Conservation (phyloP, 1,140 invertebrate species). For the Drosophila chauvacae region DNA sequence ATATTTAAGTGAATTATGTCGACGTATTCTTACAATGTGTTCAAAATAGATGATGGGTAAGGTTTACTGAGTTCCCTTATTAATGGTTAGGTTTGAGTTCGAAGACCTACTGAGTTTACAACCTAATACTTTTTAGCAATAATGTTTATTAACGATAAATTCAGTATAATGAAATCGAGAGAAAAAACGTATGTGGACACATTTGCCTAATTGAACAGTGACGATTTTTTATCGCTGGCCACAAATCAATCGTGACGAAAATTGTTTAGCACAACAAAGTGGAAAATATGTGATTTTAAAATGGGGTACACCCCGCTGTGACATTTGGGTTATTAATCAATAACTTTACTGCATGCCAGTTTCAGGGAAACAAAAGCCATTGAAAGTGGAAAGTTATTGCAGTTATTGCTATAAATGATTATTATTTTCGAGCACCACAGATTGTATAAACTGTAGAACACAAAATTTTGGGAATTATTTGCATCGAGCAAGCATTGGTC, state of each 20-base stretch:
- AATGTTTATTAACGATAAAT: not conserved
- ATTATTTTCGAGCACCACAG: not conserved
- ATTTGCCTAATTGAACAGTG: constrained; percentile 4
- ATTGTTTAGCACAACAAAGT: not conserved
- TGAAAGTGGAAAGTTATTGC: not conserved
- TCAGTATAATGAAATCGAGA: too few species aligned
- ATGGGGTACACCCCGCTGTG: not conserved
- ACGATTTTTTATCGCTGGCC: not conserved
- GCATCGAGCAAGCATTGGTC: not conserved
- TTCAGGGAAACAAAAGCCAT: not conserved
- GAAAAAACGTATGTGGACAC: not conserved
- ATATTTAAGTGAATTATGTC: too few species aligned
- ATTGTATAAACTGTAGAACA: not conserved
- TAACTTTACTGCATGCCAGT: not conserved
- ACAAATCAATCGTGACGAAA: constrained; percentile 12
- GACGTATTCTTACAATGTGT: too few species aligned
- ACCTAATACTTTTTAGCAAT: not conserved
- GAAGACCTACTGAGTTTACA: not conserved
- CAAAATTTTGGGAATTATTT: not conserved
- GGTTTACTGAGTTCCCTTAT: too few species aligned
- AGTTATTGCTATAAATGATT: not conserved
- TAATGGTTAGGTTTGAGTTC: not conserved
- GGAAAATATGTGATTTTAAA: constrained; percentile 1
- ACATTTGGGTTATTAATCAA: not conserved
- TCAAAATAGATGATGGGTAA: not conserved